Evolutionary conservation across 2,797 vertebrate genomes (phyloP).

Genomic region (Rhynchonycteris naso): DNA sequence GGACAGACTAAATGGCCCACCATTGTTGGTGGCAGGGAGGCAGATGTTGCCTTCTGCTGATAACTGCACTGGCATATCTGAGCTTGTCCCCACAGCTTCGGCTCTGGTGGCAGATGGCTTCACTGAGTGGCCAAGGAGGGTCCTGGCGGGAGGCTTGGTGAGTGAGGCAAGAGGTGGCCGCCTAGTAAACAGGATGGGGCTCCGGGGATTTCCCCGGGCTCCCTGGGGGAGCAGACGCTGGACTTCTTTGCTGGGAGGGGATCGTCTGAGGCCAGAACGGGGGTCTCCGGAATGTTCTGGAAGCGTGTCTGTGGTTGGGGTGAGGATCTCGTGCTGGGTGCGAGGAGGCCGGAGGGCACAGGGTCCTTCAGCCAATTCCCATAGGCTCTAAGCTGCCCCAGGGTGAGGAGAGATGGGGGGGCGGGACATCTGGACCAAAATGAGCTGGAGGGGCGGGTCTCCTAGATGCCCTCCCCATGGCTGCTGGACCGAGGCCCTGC

Average conservation of each 20-base stretch:
- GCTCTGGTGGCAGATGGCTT: constrained; percentile 97
- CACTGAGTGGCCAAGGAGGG: constrained; percentile 92
- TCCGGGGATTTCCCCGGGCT: constrained; percentile 86
- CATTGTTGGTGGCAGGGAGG: constrained; percentile 98
- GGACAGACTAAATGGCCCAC: constrained; percentile 98
- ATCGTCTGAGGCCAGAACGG: accelerated
- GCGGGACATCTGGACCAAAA: background rate
- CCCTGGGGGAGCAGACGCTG: constrained; percentile 34
- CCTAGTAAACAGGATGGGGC: constrained; percentile 92
- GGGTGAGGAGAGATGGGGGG: accelerated
- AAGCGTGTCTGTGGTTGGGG: background rate
- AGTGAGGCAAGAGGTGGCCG: constrained; percentile 88
- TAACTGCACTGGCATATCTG: constrained; percentile 97
- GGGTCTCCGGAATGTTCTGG: background rate
- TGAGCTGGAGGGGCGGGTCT: no score
- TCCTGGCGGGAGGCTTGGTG: constrained; percentile 90
- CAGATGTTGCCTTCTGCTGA: constrained; percentile 99
- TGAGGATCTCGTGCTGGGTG: accelerated
- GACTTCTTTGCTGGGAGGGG: background rate
- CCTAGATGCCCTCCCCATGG: background rate
- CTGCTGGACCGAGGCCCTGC: background rate
- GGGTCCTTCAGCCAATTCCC: constrained; percentile 52
- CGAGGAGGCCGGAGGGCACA: accelerated
- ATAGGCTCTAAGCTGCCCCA: background rate
- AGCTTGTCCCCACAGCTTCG: constrained; percentile 95